A percentile compares a stretch with the other conserved stretches of the same genome.
Conservation (phyloP, 2,888 invertebrate genomes). For the Idaea dimidiata region DNA sequence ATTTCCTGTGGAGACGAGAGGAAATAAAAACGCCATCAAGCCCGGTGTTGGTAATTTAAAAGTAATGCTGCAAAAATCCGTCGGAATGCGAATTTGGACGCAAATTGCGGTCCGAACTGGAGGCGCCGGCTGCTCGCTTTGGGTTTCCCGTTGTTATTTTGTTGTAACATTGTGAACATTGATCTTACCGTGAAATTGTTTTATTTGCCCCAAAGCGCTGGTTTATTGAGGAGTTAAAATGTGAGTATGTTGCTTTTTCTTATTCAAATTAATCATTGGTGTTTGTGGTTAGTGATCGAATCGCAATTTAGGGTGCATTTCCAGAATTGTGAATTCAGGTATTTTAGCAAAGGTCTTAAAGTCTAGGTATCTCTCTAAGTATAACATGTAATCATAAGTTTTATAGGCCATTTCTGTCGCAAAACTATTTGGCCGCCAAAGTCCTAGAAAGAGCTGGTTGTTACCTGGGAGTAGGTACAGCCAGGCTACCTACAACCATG, state of each 20-base stretch:
- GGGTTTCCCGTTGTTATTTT: slow-evolving; percentile 20
- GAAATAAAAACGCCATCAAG: slow-evolving; percentile 77
- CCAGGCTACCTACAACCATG: no score
- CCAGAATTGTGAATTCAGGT: no score
- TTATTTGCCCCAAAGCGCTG: not conserved
- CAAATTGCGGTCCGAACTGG: slow-evolving; percentile 59
- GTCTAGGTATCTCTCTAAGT: no score
- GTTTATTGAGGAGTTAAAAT: not conserved
- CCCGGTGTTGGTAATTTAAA: slow-evolving; percentile 70
- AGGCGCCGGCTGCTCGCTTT: slow-evolving; percentile 42
- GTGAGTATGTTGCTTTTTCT: not conserved
- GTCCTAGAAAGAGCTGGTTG: no score
- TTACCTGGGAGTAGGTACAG: no score
- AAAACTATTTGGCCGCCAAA: no score
- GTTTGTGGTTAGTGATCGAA: no score
- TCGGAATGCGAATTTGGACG: slow-evolving; percentile 59
- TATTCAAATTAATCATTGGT: not conserved
- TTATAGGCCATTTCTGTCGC: no score
- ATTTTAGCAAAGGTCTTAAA: no score
- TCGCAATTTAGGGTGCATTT: no score
- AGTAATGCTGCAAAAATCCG: slow-evolving; percentile 73
- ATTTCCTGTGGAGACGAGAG: slow-evolving; percentile 64
- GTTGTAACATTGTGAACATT: slow-evolving; percentile 27
- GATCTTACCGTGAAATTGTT: slow-evolving; percentile 17
- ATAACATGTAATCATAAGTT: no score